Evolutionary conservation across 30 jellyfish, hydroid and myxozoan genomes (phyloP).

Genomic region (Chrysaora quinquecirrha): DNA sequence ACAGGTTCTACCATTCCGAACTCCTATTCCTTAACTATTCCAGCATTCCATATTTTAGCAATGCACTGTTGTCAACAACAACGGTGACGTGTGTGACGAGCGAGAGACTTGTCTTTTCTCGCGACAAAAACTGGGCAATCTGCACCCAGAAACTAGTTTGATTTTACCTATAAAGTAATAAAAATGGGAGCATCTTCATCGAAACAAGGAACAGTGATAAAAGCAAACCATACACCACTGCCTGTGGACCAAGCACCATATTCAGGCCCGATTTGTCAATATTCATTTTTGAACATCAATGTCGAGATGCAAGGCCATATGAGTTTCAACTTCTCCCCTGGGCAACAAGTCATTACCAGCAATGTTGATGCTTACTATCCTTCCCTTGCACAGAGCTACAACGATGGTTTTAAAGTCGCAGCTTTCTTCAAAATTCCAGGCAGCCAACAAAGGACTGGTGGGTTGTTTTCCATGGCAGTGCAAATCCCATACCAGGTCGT

Average conservation of each 20-base stretch:
- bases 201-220: neutral
- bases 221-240: constrained; percentile 23
- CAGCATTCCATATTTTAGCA: too few relatives aligned
- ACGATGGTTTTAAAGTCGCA: constrained; percentile 29
- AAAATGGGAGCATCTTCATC: too few relatives aligned
- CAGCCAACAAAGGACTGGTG: neutral
- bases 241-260: constrained; percentile 67
- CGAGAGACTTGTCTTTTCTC: too few relatives aligned
- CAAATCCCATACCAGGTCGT: constrained; percentile 17
- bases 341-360: constrained; percentile 38
- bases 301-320: constrained; percentile 9
- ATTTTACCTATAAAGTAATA: too few relatives aligned
- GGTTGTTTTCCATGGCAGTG: constrained; percentile 9
- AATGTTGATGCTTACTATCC: constrained; percentile 50
- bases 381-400: constrained; percentile 34
- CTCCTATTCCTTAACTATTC: too few relatives aligned
- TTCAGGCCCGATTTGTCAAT: constrained; percentile 45
- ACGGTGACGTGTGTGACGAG: too few relatives aligned
- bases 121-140: too few relatives aligned
- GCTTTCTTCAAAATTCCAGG: constrained; percentile 57
- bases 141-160: too few relatives aligned
- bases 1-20: too few relatives aligned
- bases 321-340: constrained; percentile 31
- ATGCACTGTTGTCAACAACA: too few relatives aligned
- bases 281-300: constrained; percentile 24